Conservation (phyloP, 2,797 vertebrate genomes). For the Varecia variegata region DNA sequence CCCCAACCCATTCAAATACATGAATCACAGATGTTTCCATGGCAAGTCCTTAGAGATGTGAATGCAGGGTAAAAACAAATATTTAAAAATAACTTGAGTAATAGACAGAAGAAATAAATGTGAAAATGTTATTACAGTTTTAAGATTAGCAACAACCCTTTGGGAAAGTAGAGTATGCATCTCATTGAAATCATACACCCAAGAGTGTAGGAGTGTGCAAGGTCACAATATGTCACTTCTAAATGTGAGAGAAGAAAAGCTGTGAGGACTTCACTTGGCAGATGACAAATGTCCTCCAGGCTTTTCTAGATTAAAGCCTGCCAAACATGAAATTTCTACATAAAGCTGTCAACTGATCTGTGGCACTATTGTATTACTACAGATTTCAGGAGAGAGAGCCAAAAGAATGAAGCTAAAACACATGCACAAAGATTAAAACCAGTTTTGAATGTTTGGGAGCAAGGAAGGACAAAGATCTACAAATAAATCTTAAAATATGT, state of each 20-base stretch:
- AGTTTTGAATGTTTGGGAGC: slow-evolving; percentile 56
- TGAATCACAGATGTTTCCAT: slow-evolving; percentile 51
- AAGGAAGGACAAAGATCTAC: slow-evolving; percentile 39
- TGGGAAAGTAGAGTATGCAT: slow-evolving; percentile 31
- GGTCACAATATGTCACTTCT: slow-evolving; percentile 37
- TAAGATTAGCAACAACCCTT: slow-evolving; percentile 7
- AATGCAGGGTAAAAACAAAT: slow-evolving; percentile 21
- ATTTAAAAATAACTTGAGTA: slow-evolving; percentile 64
- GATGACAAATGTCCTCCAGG: slow-evolving; percentile 23
- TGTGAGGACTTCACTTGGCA: slow-evolving; percentile 11
- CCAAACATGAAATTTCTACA: slow-evolving; percentile 54
- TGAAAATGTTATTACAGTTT: slow-evolving; percentile 44
- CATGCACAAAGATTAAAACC: slow-evolving; percentile 58
- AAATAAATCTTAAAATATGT: slow-evolving; percentile 27
- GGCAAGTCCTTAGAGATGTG: slow-evolving; percentile 35
- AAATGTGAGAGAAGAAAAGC: background rate
- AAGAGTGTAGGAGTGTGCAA: background rate
- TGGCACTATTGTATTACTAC: slow-evolving; percentile 42
- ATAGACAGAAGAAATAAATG: slow-evolving; percentile 54
- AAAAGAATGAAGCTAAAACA: slow-evolving; percentile 58
- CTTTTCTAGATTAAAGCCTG: slow-evolving; percentile 47
- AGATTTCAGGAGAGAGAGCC: slow-evolving; percentile 43
- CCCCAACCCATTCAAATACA: slow-evolving; percentile 39
- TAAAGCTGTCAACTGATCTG: slow-evolving; percentile 61
- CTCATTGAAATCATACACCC: slow-evolving; percentile 22